Base-by-base conservation (phyloP, 2,797 vertebrate species). In the Syngnathus rostellatus region DNA sequence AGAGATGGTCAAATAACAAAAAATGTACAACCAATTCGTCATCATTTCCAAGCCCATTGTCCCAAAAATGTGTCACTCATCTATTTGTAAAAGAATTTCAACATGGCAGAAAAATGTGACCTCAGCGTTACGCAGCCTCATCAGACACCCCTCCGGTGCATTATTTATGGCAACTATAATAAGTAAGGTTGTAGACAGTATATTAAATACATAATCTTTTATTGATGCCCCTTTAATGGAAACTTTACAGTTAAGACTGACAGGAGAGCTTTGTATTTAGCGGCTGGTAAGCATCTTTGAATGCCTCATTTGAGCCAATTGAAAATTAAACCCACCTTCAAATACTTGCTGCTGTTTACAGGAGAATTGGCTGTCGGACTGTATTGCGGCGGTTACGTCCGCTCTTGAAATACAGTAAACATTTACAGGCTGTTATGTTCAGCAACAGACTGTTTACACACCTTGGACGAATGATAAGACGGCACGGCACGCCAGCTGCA, bases 181-280 rank as follows among this genome's bases (percentile, higher is more conserved):
- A 65, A 63, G 55, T 73, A 64, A 69, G 14, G 76, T 75, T 80
- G 68, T 75, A 86, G 65, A 74, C 67, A 77, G 82, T 77, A 82
- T 87, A 87, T 85, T 81, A 89, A 87, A 82, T 50, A 78, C 74
- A 77, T 74, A 72, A 76, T 72, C 65, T 81, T 80, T 81, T 81
- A 86, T 82, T 80, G 75, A 86, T 86, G 71, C 64, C 65, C 63
- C 60, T 80, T 64, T 79, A 75, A 75, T 68, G 65, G 46, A 1
- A 12, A 70, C 40, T 62, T 63, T n/a, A 6, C 45, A 77, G 72
- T 64, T 76, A 39, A 48, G 69, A 66, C 67, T 77, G 74, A 77
- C 68, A 75, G 77, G 64, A 40, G 43, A 48, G 46, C 46, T 69
- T 74, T 64, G 76, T 70, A 64, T 70, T 64, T 48, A 48, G 8